Percentiles rank a stretch among this genome's conserved stretches.
Evolutionary conservation across 2,113 vertebrate species (phyloP).

Genomic region (Malurus elegans): DNA sequence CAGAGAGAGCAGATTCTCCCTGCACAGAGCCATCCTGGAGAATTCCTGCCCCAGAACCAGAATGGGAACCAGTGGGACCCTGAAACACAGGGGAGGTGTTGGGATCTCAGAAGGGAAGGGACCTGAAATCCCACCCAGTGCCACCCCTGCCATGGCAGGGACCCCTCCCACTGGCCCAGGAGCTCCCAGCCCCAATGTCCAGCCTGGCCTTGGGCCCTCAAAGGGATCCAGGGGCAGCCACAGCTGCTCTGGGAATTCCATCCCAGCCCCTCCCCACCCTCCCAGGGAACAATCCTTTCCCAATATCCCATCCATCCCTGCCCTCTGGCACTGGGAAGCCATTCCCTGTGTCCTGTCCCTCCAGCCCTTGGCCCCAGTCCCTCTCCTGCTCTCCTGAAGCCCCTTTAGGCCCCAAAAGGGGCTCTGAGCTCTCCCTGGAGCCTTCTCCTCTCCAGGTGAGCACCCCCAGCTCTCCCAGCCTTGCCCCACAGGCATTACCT

Average conservation of each 20-base stretch:
- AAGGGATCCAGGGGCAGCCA: neutral
- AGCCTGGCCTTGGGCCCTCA: neutral
- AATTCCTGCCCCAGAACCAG: neutral
- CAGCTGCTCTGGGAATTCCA: neutral
- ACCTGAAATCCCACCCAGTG: rapidly evolving
- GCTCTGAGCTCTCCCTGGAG: neutral
- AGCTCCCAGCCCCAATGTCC: neutral
- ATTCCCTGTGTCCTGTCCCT: neutral
- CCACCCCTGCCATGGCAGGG: neutral
- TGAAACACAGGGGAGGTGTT: too few relatives aligned
- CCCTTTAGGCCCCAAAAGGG: neutral
- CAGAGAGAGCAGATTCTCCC: neutral
- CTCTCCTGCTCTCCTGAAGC: neutral
- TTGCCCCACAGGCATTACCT: neutral
- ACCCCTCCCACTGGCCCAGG: neutral
- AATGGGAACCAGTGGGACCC: rapidly evolving
- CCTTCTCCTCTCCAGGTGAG: neutral
- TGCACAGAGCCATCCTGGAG: rapidly evolving
- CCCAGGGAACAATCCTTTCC: neutral
- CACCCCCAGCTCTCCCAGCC: neutral
- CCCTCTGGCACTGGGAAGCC: neutral
- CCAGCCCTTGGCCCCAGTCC: neutral
- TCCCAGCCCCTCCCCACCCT: neutral
- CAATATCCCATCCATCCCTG: neutral
- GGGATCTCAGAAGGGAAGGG: neutral